Conservation (phyloP, 2,113 vertebrate genomes). For the Garra rufa region DNA sequence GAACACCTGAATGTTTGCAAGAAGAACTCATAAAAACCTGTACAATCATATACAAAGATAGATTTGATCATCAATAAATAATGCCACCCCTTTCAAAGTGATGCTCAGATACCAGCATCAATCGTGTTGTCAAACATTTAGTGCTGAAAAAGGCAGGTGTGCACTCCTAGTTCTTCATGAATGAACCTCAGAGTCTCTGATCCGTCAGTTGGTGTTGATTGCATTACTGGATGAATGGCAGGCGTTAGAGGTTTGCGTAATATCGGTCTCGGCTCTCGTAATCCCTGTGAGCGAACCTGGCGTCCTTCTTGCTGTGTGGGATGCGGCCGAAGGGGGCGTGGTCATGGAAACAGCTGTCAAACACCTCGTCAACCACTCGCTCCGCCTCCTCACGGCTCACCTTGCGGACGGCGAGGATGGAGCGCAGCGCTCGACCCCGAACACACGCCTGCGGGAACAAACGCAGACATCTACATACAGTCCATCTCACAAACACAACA, state of each 20-base stretch:
- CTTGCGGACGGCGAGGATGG: slow-evolving; percentile 92
- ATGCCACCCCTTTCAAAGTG: background rate
- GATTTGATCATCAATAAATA: background rate
- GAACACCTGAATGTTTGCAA: background rate
- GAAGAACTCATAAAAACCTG: background rate
- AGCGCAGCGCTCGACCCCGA: slow-evolving; percentile 86
- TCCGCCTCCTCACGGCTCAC: slow-evolving; percentile 83
- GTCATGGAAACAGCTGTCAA: slow-evolving; percentile 93
- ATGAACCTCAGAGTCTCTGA: background rate
- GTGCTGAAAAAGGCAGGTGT: background rate
- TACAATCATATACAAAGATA: background rate
- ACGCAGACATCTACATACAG: background rate
- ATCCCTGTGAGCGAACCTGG: slow-evolving; percentile 68
- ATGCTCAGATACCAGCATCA: too few relatives aligned
- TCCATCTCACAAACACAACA: background rate
- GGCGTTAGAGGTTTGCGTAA: slow-evolving; percentile 74
- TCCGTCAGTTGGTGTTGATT: background rate
- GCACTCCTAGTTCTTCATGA: background rate
- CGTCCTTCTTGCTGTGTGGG: background rate
- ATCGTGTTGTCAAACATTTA: background rate
- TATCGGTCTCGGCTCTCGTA: slow-evolving; percentile 89
- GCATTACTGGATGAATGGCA: too few relatives aligned
- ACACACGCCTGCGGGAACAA: slow-evolving; percentile 82
- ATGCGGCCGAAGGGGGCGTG: slow-evolving; percentile 85
- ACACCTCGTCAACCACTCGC: slow-evolving; percentile 91